Conservation (phyloP, 2,888 invertebrate species). For the Cecidostiba fungosa region DNA sequence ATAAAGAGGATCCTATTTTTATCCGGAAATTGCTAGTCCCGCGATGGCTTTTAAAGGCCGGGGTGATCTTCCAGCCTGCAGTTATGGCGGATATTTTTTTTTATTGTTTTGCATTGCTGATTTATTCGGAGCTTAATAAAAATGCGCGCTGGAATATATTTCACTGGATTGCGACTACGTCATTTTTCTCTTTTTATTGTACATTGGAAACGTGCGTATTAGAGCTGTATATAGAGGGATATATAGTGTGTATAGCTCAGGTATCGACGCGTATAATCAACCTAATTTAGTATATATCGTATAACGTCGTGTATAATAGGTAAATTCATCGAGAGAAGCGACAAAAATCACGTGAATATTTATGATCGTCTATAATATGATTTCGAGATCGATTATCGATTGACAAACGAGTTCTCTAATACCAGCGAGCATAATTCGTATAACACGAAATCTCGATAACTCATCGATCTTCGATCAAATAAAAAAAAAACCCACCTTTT, state of each 20-base stretch:
- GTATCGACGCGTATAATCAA: background rate
- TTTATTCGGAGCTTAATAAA: background rate
- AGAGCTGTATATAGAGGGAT: too few relatives aligned
- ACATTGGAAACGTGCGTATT: too few relatives aligned
- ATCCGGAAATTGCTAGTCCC: background rate
- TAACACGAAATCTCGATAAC: background rate
- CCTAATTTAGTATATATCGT: background rate
- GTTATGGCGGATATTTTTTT: background rate
- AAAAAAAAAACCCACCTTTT: background rate
- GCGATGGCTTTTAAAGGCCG: background rate
- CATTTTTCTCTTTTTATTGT: background rate
- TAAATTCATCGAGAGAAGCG: background rate
- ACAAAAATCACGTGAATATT: background rate
- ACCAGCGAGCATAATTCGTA: background rate
- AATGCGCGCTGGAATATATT: background rate
- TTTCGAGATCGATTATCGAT: too few relatives aligned
- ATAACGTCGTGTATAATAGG: background rate
- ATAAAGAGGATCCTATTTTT: constrained; percentile 22
- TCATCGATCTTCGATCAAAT: background rate
- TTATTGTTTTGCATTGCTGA: background rate
- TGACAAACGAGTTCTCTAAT: background rate
- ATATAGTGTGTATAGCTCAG: background rate
- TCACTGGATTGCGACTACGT: background rate
- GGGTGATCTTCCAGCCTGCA: background rate
- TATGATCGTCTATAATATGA: too few relatives aligned